Evolutionary conservation across 1,140 invertebrate species (phyloP), one percentile per base, ranked within the genome.

Genomic region (Drosophila lacertosa): DNA sequence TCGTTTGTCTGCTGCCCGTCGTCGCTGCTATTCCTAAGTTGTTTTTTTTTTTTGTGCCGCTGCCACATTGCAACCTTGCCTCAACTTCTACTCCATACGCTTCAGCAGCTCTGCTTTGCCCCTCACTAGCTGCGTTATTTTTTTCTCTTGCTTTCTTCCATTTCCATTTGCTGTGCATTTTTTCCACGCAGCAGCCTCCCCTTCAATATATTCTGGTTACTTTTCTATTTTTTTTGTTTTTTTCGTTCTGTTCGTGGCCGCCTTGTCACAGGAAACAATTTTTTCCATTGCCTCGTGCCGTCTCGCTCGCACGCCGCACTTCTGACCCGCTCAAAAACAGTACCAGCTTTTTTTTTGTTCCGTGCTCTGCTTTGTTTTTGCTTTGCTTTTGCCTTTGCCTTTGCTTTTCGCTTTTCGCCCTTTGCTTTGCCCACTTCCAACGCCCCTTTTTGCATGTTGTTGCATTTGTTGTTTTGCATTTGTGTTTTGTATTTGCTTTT

Each of bases 111-210:
- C 48, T 26, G 39, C 35, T 24, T 24, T 44, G 13, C 62, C 63
- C 54, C 50, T 39, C 53, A 40, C 53, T 26, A n/a, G n/a, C 62
- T 64, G 47, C 24, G 22, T 11, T 11, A 42, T 39, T 54, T 66
- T 55, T 35, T 50, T 62, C 40, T 29, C 71, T 73, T 57, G 37
- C 58, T 58, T 76, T 80, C 71, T 86, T 65, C 55, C 78, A 62
- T 77, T 82, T 83, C 74, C 78, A 77, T 77, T 77, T 71, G 64
- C 69, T 71, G 72, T 88, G 83, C 74, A 86, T 89, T 89, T 84
- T 84, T 80, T 89, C 74, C 77, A 80, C 40, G 63, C 65, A 65
- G 68, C 80, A 65, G 68, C 80, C 68, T 64, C 81, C 77, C 81
- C 80, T 84, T 69, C 40, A 63, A 51, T 44, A 51, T 44, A 54